Base-by-base conservation (phyloP, 1,140 invertebrate species). In the Drosophila micromelanica region DNA sequence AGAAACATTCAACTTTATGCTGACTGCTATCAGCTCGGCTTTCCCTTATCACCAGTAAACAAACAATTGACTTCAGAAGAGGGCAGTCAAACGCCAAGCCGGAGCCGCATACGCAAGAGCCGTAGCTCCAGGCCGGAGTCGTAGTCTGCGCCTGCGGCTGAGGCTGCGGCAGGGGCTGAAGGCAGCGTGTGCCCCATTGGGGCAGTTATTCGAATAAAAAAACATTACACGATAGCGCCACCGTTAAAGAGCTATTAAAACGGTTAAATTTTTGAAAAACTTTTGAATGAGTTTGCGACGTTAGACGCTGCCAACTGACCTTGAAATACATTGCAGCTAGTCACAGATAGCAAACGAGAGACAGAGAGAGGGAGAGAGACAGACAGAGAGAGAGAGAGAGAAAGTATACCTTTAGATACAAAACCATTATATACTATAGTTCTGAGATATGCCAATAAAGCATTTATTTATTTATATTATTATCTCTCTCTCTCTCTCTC, bases 41-140 rank as follows among this genome's bases (percentile, higher is more conserved):
- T 40, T 5, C 11, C 8, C 42, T 69, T 69, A 69, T 69, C 67
- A 12, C 40, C 30, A 17, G 56, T 68, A 68, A 61, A 61, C 40
- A 61, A 59, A 59, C 55, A 52, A 68, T 64, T 54, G 12, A 59
- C 40, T 42, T 27, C 12, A 27, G 42, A 15, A 38, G 15, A 43
- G 37, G 35, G 27, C 35, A 30, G 27, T 6, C 5, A 27, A 27
- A 27, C 27, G 27, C 27, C 27, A 27, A 27, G 27, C 5, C 27
- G 27, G 27, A 27, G 27, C 27, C 27, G 27, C 27, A 27, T 6
- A 27, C 27, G 20, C 2, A 23, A 23, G 20, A 23, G 20, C 20
- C 20, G 5, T 27, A 27, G 5, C 4, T 27, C 5, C 1, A 45
- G 6, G 35, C 8, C 9, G 3, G 13, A 42, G 48, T 11, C 13